Evolutionary conservation across 2,888 invertebrate species (phyloP).

Genomic region (Oscheius sp.): DNA sequence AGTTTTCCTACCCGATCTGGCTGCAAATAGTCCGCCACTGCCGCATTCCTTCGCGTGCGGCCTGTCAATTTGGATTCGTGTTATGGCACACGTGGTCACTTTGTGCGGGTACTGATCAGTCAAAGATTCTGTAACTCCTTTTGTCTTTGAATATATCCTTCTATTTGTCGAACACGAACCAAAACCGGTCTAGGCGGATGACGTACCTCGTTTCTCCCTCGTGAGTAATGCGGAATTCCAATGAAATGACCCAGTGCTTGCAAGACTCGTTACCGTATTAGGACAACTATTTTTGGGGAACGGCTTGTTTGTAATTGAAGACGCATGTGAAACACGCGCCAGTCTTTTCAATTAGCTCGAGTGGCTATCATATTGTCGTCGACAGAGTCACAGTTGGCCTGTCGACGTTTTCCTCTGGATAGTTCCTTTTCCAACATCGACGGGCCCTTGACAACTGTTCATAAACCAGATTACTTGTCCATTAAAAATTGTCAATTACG

Average conservation of each 20-base stretch:
- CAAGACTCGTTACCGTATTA: neutral
- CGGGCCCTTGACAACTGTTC: too few species aligned
- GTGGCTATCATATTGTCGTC: too few species aligned
- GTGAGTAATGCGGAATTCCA: conserved; percentile 4
- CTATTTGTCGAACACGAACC: neutral
- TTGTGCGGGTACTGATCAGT: neutral
- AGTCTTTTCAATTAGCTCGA: neutral
- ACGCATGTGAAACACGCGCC: neutral
- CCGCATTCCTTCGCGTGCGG: conserved; percentile 27
- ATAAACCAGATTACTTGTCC: too few species aligned
- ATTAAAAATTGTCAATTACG: too few species aligned
- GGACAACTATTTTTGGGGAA: too few species aligned
- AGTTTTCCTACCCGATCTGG: too few species aligned
- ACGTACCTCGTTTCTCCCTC: neutral
- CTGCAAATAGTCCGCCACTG: conserved; percentile 5
- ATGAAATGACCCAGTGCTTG: conserved; percentile 1
- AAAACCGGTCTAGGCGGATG: conserved; percentile 10
- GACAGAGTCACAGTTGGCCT: too few species aligned
- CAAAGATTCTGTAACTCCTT: too few species aligned
- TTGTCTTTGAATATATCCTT: too few species aligned
- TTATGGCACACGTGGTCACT: neutral
- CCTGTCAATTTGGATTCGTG: conserved; percentile 20
- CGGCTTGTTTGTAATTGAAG: neutral
- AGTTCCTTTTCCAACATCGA: too few species aligned
- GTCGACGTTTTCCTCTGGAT: too few species aligned